phyloP scores from a whole-genome alignment of 1,140 invertebrate species.

The Tetramorium parvispinum region DNA sequence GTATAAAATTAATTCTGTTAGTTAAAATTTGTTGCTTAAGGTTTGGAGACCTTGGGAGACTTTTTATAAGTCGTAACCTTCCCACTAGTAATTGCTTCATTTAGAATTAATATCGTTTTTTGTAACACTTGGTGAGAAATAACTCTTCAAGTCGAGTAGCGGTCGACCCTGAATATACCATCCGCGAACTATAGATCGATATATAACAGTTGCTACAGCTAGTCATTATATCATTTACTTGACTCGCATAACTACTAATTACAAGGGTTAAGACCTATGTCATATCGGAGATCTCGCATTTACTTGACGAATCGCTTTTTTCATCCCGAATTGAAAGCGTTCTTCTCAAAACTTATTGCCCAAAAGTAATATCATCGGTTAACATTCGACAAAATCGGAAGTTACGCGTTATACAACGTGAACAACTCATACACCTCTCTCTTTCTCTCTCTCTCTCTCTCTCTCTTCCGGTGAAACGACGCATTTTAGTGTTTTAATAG shows the following conservation, averaged over 20 bases:
- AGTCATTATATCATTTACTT: conserved; percentile 17
- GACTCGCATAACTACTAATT: conserved; percentile 1
- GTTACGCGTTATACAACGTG: too few species aligned
- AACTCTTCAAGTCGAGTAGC: not conserved
- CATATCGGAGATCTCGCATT: not conserved
- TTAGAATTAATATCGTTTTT: not conserved
- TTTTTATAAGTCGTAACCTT: not conserved
- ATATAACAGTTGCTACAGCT: not conserved
- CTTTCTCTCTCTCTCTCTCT: not conserved
- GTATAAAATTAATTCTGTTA: not conserved
- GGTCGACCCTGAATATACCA: not conserved
- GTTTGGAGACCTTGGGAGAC: too few species aligned
- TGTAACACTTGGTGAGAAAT: not conserved
- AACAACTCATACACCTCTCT: not conserved
- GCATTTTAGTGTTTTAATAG: conserved; percentile 1
- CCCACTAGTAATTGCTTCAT: not conserved
- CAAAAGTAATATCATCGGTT: not conserved
- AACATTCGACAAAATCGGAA: not conserved
- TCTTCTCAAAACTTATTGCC: not conserved
- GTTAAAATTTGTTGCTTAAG: not conserved
- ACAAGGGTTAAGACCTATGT: conserved; percentile 13
- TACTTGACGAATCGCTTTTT: not conserved
- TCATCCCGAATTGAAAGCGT: not conserved
- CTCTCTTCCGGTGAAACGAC: not conserved
- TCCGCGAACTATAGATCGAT: conserved; percentile 9